Percentiles rank a stretch among this genome's conserved stretches.
phyloP scores from a whole-genome alignment of 1,140 invertebrate species.

The Papilio helenus region DNA sequence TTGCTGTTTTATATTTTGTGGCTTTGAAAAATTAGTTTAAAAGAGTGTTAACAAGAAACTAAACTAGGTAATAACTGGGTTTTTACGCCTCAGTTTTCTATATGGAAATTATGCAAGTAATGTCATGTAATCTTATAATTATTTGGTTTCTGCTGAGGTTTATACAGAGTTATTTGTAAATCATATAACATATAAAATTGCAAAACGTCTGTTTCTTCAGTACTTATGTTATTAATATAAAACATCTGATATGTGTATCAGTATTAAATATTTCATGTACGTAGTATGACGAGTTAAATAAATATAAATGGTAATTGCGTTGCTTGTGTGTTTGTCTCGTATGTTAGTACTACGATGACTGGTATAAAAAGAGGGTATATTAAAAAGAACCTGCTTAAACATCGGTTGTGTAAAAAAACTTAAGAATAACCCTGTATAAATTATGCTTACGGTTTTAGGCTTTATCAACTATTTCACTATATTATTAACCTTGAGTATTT shows the following conservation, averaged over 20 bases:
- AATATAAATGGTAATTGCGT: conserved; percentile 46
- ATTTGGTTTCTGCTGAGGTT: conserved; percentile 70
- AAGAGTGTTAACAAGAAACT: background rate
- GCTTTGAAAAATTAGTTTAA: background rate
- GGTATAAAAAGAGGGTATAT: conserved; percentile 43
- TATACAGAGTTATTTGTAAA: conserved; percentile 78
- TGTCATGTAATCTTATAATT: conserved; percentile 41
- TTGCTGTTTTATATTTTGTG: background rate
- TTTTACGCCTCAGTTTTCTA: background rate
- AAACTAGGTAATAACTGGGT: background rate
- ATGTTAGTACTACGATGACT: conserved; percentile 39
- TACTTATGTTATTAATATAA: conserved; percentile 30
- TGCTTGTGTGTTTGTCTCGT: conserved; percentile 15
- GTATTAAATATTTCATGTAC: conserved; percentile 32
- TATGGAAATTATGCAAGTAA: conserved; percentile 27
- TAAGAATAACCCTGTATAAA: conserved; percentile 82
- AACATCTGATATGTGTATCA: conserved; percentile 33
- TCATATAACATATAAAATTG: conserved; percentile 44
- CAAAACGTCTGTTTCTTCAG: conserved; percentile 11
- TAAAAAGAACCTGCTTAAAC: conserved; percentile 40
- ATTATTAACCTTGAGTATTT: conserved; percentile 76
- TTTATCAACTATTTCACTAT: conserved; percentile 69
- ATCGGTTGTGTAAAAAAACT: conserved; percentile 56
- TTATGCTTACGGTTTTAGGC: conserved; percentile 78
- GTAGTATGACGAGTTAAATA: conserved; percentile 32